These are phyloP conservation scores for Diadegma fenestrale DNA, from an alignment of 2,888 invertebrate species.

Conservation along the genomic window DNA sequence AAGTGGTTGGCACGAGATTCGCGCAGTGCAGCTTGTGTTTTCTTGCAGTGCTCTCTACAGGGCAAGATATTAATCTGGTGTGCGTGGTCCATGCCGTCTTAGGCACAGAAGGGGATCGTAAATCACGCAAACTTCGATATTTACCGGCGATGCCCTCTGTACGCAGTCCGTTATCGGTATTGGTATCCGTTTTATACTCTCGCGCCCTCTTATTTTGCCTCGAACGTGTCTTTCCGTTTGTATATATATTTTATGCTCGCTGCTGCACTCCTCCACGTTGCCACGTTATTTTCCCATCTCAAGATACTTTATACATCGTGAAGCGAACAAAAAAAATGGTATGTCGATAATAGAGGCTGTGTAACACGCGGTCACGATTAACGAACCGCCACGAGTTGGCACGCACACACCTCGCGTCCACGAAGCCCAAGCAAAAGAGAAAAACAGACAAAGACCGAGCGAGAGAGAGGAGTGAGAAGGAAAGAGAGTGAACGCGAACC, in stretches of 20 bases:
- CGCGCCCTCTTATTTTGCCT: conserved; percentile 10
- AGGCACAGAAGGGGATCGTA: conserved; percentile 56
- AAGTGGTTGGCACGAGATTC: conserved; percentile 39
- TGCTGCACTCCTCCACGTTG: conserved; percentile 21
- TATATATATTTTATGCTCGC: not conserved
- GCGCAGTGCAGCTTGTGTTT: not conserved
- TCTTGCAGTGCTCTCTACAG: conserved; percentile 15
- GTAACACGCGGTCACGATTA: conserved; percentile 57
- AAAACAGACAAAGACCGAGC: not conserved
- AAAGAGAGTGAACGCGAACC: not conserved
- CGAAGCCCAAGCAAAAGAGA: not conserved
- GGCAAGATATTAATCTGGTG: conserved; percentile 64
- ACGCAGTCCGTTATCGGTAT: conserved; percentile 45
- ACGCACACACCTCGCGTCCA: conserved; percentile 47
- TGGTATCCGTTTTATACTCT: conserved; percentile 55
- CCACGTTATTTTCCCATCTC: conserved; percentile 14
- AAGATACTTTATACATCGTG: conserved; percentile 27
- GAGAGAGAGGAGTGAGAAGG: too few species aligned
- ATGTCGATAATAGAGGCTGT: conserved; percentile 40
- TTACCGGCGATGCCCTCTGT: conserved; percentile 31
- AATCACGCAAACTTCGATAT: conserved; percentile 60
- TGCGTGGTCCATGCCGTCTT: conserved; percentile 49
- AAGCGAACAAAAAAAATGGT: conserved; percentile 16
- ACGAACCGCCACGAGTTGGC: conserved; percentile 59
- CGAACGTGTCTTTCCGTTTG: conserved; percentile 17